Evolutionary conservation across 2,888 invertebrate genomes (phyloP).

Genomic region (Abrostola triplasia): DNA sequence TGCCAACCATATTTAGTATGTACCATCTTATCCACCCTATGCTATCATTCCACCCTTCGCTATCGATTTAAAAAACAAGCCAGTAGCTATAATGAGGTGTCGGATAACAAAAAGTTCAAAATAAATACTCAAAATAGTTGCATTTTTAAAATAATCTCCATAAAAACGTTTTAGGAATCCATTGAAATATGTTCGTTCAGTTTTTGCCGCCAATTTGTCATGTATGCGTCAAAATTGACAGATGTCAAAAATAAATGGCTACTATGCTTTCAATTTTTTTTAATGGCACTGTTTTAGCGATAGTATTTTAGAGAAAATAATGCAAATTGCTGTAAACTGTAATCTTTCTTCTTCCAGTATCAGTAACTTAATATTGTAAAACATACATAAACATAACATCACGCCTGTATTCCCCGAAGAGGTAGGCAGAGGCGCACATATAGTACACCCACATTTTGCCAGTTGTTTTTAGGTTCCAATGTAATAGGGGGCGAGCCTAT

Average conservation of each 20-base stretch:
- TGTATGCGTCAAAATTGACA: conserved; percentile 46
- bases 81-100: conserved; percentile 56
- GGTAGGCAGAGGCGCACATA: too few species aligned
- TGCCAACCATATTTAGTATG: too few species aligned
- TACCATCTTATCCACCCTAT: conserved; percentile 21
- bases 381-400: too few species aligned
- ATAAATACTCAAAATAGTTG: conserved; percentile 48
- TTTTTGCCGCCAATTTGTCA: conserved; percentile 66
- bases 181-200: conserved; percentile 43
- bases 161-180: conserved; percentile 55
- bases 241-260: conserved; percentile 14
- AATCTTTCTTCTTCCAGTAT: too few species aligned
- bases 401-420: too few species aligned
- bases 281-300: neutral
- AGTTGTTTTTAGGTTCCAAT: too few species aligned
- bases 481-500: too few species aligned
- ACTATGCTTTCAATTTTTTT: conserved; percentile 2
- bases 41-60: conserved; percentile 31
- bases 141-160: conserved; percentile 35
- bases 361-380: too few species aligned
- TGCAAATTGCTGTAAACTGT: too few species aligned
- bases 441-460: too few species aligned
- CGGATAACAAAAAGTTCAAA: conserved; percentile 44
- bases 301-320: neutral
- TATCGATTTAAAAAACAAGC: conserved; percentile 50